Percentiles rank a stretch among this genome's conserved stretches.
phyloP scores from a whole-genome alignment of 2,888 invertebrate species.

The Plemyria rubiginata region DNA sequence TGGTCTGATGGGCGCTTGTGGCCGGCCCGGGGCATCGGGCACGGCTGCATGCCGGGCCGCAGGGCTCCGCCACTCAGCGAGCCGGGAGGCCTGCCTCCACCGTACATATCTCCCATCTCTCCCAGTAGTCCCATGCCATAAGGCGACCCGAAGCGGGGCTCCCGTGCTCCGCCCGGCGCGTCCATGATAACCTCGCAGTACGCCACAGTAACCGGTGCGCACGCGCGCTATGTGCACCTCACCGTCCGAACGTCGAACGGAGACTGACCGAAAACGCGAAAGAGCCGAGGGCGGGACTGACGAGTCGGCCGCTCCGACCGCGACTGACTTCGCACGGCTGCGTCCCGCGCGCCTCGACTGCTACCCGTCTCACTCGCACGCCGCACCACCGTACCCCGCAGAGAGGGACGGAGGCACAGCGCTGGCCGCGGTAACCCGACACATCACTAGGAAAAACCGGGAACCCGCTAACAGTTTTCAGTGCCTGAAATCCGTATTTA shows the following conservation, averaged over 20 bases:
- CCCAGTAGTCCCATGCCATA: slow-evolving; percentile 94
- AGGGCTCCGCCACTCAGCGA: slow-evolving; percentile 79
- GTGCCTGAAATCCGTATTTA: slow-evolving; percentile 81
- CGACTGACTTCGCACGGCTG: slow-evolving; percentile 82
- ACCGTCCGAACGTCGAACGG: slow-evolving; percentile 83
- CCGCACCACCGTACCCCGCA: slow-evolving; percentile 39
- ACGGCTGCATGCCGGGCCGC: slow-evolving; percentile 85
- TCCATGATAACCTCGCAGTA: slow-evolving; percentile 90
- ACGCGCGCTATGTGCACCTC: slow-evolving; percentile 78
- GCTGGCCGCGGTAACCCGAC: slow-evolving; percentile 75
- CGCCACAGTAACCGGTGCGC: slow-evolving; percentile 85
- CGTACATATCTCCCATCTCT: slow-evolving; percentile 93
- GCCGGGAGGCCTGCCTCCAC: slow-evolving; percentile 88
- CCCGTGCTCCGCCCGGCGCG: slow-evolving; percentile 94
- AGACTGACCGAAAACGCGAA: slow-evolving; percentile 83
- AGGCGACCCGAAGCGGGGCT: slow-evolving; percentile 95
- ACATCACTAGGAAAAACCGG: slow-evolving; percentile 81
- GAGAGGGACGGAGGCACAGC: slow-evolving; percentile 64
- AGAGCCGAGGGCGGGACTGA: slow-evolving; percentile 83
- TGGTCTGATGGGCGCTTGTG: slow-evolving; percentile 90
- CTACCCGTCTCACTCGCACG: slow-evolving; percentile 72
- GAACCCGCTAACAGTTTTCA: slow-evolving; percentile 77
- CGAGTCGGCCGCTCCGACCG: slow-evolving; percentile 85
- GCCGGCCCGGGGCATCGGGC: slow-evolving; percentile 85
- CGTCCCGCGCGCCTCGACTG: slow-evolving; percentile 75